phyloP scores from a whole-genome alignment of 2,888 invertebrate species.

The Rapana venosa region DNA sequence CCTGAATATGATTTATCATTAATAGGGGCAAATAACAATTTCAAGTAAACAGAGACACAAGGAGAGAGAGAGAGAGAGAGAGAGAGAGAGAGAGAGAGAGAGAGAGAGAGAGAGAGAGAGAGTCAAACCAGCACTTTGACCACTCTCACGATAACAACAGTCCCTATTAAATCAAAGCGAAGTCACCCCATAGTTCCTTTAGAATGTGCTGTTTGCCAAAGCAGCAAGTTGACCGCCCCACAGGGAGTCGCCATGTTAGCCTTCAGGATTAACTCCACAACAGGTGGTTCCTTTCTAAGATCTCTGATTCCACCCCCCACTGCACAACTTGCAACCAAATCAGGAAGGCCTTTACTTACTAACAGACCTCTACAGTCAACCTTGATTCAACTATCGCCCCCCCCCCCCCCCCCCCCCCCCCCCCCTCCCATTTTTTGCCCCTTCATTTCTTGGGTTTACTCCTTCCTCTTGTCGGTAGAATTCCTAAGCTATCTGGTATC shows the following conservation, averaged over 20 bases:
- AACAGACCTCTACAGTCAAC: no score
- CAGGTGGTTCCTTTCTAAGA: neutral
- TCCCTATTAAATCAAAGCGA: no score
- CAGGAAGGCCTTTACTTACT: no score
- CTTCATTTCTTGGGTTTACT: neutral
- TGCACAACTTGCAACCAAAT: neutral
- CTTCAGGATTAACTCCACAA: neutral
- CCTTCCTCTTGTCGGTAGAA: neutral
- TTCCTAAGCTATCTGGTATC: neutral
- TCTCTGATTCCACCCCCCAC: neutral
- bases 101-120: slow-evolving; percentile 13
- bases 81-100: slow-evolving; percentile 29
- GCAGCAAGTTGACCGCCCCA: neutral
- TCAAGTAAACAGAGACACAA: neutral
- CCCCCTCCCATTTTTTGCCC: no score
- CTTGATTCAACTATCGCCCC: no score
- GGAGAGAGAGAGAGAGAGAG: no score
- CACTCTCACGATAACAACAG: no score
- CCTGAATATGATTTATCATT: no score
- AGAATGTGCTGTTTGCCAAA: neutral
- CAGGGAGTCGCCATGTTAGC: neutral
- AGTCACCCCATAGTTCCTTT: no score
- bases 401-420: no score
- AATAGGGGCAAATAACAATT: no score
- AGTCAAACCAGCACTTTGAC: no score